A percentile compares a stretch with the other conserved stretches of the same genome.
Conservation (phyloP, 2,113 vertebrate species). For the Orientallactaga bullata region DNA sequence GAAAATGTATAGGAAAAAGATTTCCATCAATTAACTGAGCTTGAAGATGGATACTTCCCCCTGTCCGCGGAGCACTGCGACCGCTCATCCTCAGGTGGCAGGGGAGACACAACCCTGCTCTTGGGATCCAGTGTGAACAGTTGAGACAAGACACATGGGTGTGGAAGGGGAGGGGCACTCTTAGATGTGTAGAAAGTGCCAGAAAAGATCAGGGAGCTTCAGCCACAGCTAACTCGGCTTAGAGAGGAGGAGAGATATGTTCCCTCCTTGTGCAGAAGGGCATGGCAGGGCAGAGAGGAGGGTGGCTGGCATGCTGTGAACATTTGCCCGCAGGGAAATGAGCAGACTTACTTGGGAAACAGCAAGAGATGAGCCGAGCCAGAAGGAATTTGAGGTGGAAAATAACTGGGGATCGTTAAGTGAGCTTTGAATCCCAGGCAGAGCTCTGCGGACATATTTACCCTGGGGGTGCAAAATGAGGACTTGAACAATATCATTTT, state of each 20-base stretch:
- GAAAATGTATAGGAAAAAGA: neutral
- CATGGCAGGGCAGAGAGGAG: neutral
- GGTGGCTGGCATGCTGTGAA: accelerated
- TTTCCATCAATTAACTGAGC: neutral
- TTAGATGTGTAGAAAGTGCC: neutral
- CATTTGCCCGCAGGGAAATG: neutral
- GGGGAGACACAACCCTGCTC: neutral
- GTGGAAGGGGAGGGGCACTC: neutral
- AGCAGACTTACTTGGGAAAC: neutral
- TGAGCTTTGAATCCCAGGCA: neutral
- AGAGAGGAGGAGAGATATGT: neutral
- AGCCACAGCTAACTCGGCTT: neutral
- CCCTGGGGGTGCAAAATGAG: accelerated
- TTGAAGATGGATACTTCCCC: neutral
- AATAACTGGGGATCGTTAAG: neutral
- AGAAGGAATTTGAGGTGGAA: neutral
- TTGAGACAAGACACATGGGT: neutral
- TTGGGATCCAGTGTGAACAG: neutral
- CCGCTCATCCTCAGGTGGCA: neutral
- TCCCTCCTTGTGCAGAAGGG: too few species aligned
- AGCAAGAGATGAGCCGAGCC: neutral
- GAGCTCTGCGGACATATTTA: neutral
- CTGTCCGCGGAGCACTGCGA: accelerated
- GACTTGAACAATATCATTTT: neutral
- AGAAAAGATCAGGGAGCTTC: neutral